Base-by-base conservation (phyloP, 1,140 invertebrate species). In the Pseudomyrmex sp. region DNA sequence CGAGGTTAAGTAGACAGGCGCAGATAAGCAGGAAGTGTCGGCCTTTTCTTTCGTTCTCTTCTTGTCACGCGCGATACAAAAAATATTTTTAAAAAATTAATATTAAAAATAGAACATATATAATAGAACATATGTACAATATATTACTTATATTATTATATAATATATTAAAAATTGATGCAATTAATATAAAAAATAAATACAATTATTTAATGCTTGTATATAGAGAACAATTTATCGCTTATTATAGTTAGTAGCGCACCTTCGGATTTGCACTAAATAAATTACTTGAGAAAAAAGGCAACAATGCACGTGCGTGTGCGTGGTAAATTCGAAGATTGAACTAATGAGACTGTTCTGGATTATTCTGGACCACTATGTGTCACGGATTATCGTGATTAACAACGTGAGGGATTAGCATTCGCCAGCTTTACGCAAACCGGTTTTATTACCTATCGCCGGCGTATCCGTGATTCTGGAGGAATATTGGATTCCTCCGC, bases 371-470 rank as follows among this genome's bases (percentile, higher is more conserved):
- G 35, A 35, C 35, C 35, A 35, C 35, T 35, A 35, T 35, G 35
- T 35, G 66, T 80, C 20, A 5, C 23, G 46, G 54, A 50, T 80
- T 80, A 76, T 54, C n/a, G 48, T 65, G 61, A 76, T 65, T 65
- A 76, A 54, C 61, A 72, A 48, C 66, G 76, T 35, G 66, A 72
- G 52, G 70, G 76, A 79, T 79, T 61, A 59, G 76, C 76, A 50
- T 79, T 79, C 70, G 46, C 35, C 65, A 44, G 44, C 44, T 70
- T 70, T 46, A 59, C 54, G 65, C 52, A 59, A 79, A 79, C 76
- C 76, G 65, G 76, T 79, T 79, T 79, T 58, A 79, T 79, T 70
- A 50, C 76, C 59, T 70, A 59, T 48, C 54, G 46, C 46, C n/a
- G 7, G 13, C 23, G 76, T 46, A 70, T 79, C 76, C 76, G 66